Percentiles rank a stretch among this genome's conserved stretches.
These are phyloP conservation scores for Oithona nana DNA, from an alignment of 2,888 invertebrate species.

Conservation along the genomic window DNA sequence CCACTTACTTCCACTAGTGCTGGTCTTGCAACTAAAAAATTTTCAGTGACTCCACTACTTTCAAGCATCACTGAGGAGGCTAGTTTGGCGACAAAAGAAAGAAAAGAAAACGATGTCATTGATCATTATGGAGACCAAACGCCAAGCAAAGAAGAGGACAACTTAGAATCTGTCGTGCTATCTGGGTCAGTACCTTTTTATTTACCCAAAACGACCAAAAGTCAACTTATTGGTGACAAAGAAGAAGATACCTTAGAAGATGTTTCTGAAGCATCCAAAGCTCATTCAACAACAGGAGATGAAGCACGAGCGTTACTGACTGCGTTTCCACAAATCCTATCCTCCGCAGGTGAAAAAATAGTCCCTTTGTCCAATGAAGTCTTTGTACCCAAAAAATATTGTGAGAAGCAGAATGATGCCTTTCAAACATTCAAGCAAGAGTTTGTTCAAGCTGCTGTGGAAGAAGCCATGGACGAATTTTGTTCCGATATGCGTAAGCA, in stretches of 20 bases:
- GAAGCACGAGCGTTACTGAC: not conserved
- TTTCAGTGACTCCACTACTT: not conserved
- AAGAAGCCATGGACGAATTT: conserved; percentile 7
- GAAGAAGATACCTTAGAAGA: no score
- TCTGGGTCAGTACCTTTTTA: not conserved
- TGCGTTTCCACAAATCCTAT: conserved; percentile 1
- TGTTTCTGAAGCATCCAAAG: not conserved
- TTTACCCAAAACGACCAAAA: not conserved
- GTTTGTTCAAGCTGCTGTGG: not conserved
- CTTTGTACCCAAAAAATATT: no score
- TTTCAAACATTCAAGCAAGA: not conserved
- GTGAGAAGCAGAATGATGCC: not conserved
- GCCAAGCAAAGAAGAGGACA: not conserved
- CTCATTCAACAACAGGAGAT: not conserved
- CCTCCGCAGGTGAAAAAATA: not conserved
- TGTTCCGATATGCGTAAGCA: not conserved
- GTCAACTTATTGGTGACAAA: not conserved
- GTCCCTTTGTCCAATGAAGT: no score
- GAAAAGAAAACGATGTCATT: not conserved
- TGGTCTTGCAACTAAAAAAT: not conserved
- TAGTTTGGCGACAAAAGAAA: not conserved
- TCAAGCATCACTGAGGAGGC: not conserved
- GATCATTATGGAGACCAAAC: not conserved
- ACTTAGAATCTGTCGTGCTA: not conserved
- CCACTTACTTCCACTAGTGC: not conserved